phyloP scores from a whole-genome alignment of 2,888 invertebrate genomes.

The Rhogogaster chlorosoma region DNA sequence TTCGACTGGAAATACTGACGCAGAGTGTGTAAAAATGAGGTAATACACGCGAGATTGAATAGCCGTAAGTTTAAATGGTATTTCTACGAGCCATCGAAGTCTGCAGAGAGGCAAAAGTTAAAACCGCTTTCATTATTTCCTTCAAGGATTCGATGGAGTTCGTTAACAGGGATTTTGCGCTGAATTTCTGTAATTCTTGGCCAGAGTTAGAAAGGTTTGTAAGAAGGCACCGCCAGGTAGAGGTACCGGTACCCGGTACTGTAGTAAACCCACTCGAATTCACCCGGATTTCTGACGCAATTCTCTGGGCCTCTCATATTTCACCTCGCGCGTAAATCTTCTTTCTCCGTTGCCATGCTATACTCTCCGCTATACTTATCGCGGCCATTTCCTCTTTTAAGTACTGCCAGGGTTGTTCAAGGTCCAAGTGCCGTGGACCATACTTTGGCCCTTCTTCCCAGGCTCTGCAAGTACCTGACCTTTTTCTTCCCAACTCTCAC shows the following conservation, averaged over 20 bases:
- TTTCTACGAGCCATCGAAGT: neutral
- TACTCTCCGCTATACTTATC: conserved; percentile 34
- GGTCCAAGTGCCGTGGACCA: conserved; percentile 33
- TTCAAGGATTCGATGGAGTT: conserved; percentile 33
- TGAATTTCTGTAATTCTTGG: conserved; percentile 24
- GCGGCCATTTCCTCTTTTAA: conserved; percentile 43
- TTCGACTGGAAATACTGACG: neutral
- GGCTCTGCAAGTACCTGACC: conserved; percentile 1
- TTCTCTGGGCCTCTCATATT: conserved; percentile 42
- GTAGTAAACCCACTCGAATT: conserved; percentile 21
- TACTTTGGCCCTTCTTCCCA: conserved; percentile 6
- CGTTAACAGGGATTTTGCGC: conserved; percentile 16
- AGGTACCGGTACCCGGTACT: neutral
- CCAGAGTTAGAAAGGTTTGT: conserved; percentile 6
- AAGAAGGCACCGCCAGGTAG: neutral
- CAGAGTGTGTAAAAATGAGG: neutral
- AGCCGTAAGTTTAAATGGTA: neutral
- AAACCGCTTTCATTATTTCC: conserved; percentile 39
- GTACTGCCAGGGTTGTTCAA: conserved; percentile 29
- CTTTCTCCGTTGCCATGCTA: conserved; percentile 30
- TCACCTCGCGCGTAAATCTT: conserved; percentile 43
- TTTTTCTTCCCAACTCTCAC: conserved; percentile 20
- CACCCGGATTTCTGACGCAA: conserved; percentile 23
- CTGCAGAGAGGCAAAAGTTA: conserved; percentile 15
- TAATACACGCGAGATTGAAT: neutral